Evolutionary conservation across 2,888 invertebrate genomes (phyloP).

Genomic region (Gisinianus flammeolus): DNA sequence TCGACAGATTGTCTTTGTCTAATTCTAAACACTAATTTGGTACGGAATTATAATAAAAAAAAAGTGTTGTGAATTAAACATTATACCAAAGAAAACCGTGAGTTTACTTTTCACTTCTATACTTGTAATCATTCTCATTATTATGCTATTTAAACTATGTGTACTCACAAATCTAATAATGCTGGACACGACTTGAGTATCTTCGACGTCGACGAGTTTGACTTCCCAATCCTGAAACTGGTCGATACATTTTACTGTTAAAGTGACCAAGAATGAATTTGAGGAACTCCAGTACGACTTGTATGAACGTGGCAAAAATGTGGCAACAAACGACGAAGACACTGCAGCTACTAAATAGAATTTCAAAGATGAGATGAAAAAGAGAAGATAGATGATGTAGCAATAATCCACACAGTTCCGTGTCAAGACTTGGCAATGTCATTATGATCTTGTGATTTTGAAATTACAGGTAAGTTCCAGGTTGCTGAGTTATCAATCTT

Average conservation of each 20-base stretch:
- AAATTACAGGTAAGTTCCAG: too few species aligned
- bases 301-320: conserved; percentile 7
- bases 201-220: not conserved
- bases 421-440: not conserved
- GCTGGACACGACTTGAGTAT: not conserved
- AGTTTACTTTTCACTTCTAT: too few species aligned
- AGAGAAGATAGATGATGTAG: conserved; percentile 3
- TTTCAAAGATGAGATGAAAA: not conserved
- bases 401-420: not conserved
- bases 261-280: conserved; percentile 12
- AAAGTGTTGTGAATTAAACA: too few species aligned
- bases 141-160: too few species aligned
- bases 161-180: not conserved
- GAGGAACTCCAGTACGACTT: conserved; percentile 5
- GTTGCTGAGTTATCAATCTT: too few species aligned
- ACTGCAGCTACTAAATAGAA: not conserved
- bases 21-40: too few species aligned
- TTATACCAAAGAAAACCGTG: too few species aligned
- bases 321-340: conserved; percentile 12
- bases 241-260: not conserved
- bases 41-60: too few species aligned
- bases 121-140: too few species aligned
- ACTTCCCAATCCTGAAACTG: not conserved
- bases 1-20: too few species aligned
- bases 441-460: too few species aligned